A percentile compares a stretch with the other conserved stretches of the same genome.
Evolutionary conservation across 2,113 vertebrate genomes (phyloP).

Genomic region (Thalassarche chlororhynchos): DNA sequence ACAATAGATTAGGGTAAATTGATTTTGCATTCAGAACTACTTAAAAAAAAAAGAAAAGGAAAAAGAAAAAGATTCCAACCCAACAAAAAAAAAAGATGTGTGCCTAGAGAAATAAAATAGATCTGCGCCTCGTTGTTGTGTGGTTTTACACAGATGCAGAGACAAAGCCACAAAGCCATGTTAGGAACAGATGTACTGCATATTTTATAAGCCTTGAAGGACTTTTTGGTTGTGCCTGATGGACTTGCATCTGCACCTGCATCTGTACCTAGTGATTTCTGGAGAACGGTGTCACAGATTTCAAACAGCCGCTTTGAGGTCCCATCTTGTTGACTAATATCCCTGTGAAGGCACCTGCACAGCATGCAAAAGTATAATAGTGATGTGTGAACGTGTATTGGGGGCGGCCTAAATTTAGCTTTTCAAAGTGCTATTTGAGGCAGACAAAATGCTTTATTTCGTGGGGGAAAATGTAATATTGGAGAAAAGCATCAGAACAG

Average conservation of each 20-base stretch:
- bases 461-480: neutral
- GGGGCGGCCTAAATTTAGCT: neutral
- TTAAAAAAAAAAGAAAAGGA: no score
- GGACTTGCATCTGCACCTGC: constrained; percentile 40
- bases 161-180: neutral
- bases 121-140: neutral
- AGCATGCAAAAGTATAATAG: neutral
- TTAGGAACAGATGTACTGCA: constrained; percentile 17
- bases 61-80: neutral
- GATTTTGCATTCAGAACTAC: neutral
- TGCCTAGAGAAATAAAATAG: neutral
- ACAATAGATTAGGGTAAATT: neutral
- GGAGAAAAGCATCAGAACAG: neutral
- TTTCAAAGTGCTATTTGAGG: neutral
- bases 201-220: constrained; percentile 47
- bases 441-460: neutral
- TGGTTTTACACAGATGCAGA: neutral
- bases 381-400: neutral
- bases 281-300: neutral
- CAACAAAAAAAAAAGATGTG: neutral
- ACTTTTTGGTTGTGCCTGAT: neutral
- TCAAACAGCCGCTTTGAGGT: neutral
- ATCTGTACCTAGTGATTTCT: neutral
- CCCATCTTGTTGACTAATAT: neutral
- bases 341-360: neutral